Conservation (phyloP, 2,888 invertebrate species). For the Branchinecta sandiegonensis region DNA sequence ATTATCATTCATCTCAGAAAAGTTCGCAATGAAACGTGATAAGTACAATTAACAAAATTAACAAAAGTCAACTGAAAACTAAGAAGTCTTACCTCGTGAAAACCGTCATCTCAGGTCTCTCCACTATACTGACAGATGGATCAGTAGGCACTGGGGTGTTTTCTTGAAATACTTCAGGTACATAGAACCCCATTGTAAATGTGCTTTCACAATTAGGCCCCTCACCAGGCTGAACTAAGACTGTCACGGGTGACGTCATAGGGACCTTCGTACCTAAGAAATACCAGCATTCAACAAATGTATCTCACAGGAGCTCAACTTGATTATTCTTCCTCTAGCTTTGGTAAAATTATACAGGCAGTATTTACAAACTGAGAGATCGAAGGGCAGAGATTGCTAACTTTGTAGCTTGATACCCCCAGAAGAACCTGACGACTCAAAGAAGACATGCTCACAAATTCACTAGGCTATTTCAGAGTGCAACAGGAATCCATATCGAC, state of each 20-base stretch:
- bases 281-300: background rate
- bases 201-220: constrained; percentile 25
- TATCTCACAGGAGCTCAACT: background rate
- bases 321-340: background rate
- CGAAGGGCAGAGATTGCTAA: too few relatives aligned
- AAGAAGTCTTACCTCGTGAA: constrained; percentile 27
- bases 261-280: constrained; percentile 28
- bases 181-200: constrained; percentile 28
- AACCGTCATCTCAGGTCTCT: constrained; percentile 27
- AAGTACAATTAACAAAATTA: too few relatives aligned
- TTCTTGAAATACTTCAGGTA: constrained; percentile 28
- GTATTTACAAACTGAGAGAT: too few relatives aligned
- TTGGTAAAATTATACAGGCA: too few relatives aligned
- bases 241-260: constrained; percentile 29
- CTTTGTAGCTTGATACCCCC: too few relatives aligned
- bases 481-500: too few relatives aligned
- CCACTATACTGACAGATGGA: constrained; percentile 27
- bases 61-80: background rate
- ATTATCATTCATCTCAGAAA: too few relatives aligned
- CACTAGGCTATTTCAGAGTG: too few relatives aligned
- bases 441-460: too few relatives aligned
- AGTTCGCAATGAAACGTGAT: too few relatives aligned
- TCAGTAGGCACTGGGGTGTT: constrained; percentile 27
- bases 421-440: too few relatives aligned
- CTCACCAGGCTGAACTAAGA: constrained; percentile 27